A percentile compares a stretch with the other conserved stretches of the same genome.
These are phyloP conservation scores for Glaucidium brasilianum DNA, from an alignment of 2,113 vertebrate species.

Conservation along the genomic window DNA sequence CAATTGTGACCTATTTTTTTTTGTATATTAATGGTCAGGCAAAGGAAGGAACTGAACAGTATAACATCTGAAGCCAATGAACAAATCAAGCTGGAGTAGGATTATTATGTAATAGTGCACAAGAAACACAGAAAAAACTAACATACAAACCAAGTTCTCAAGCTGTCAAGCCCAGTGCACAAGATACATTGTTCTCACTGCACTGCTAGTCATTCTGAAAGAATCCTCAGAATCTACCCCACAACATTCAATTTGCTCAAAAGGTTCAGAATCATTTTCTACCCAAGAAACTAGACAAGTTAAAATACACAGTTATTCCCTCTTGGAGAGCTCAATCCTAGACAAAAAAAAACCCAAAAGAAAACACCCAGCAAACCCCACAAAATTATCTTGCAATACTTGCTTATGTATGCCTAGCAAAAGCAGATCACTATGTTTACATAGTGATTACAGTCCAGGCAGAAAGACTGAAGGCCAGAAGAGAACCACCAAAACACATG, in stretches of 20 bases:
- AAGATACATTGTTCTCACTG: neutral
- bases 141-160: neutral
- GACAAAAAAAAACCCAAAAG: neutral
- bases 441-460: neutral
- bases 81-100: neutral
- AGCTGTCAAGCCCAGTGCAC: neutral
- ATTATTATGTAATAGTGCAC: neutral
- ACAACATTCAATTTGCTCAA: neutral
- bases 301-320: neutral
- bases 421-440: neutral
- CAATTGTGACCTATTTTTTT: neutral
- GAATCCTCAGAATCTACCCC: neutral
- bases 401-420: neutral
- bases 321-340: neutral
- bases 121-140: neutral
- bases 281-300: neutral
- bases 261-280: neutral
- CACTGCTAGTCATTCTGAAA: neutral
- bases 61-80: neutral
- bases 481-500: rapidly evolving
- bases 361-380: neutral
- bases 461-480: neutral
- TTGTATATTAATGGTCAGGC: rapidly evolving
- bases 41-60: neutral
- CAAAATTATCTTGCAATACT: neutral